Evolutionary conservation across 2,113 vertebrate species (phyloP), one percentile per base, ranked within the genome.

Genomic region (Actenoides hombroni): DNA sequence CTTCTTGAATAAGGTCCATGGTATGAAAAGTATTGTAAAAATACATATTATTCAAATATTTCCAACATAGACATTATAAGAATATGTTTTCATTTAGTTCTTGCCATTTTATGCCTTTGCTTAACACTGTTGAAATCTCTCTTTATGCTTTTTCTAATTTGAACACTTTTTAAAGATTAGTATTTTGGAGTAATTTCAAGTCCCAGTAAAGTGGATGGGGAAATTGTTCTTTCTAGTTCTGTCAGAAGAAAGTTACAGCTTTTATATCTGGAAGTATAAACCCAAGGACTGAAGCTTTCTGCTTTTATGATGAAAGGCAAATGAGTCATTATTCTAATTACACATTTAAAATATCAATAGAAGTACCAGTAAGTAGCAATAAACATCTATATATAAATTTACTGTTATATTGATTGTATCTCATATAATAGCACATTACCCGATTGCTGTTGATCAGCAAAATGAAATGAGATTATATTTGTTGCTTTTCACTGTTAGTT

Each of bases 361-460:
- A 88, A 89, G 70, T 94, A 83, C 70, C 44, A 51, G 44, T 90
- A 83, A 89, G 86, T 76, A 83, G 77, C 61, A 92, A 29, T 97
- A 95, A 95, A 89, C 48, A 87, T 92, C 31, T 85, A 40, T 71
- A 9, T 83, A 79, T 82, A 82, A 95, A 91, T 89, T 95, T 96
- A 87, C 57, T 83, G 81, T 79, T 91, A n/a, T 86, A 96, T 91
- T 93, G 69, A 96, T 95, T 95, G 48, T 94, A 76, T 85, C 86
- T 94, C 59, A 10, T 84, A 19, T 82, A 84, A 68, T 92, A 91
- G 51, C 68, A 54, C 54, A 83, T 88, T 93, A 94, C 42, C 65
- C 94, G 83, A 96, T 97, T 95, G 70, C 70, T 4, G 35, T 75
- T 96, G 91, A 95, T 95, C 91, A 92, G 78, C 65, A 91, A 89